Percentiles rank a stretch among this genome's conserved stretches.
phyloP scores from a whole-genome alignment of 2,797 vertebrate species.

The Synanceia verrucosa region DNA sequence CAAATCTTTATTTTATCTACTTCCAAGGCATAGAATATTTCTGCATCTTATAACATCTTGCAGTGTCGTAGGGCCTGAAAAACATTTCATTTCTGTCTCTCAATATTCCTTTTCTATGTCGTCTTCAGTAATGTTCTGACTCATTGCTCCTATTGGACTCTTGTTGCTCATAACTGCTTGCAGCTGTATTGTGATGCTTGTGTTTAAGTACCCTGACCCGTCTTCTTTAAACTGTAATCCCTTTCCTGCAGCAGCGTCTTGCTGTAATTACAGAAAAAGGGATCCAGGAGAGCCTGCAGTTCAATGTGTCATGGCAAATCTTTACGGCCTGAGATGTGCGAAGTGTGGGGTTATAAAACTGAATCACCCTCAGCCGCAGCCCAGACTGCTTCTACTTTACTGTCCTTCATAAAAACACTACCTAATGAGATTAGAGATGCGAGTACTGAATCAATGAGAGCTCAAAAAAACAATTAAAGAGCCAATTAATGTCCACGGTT shows the following conservation, averaged over 20 bases:
- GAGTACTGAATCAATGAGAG: constrained; percentile 64
- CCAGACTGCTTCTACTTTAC: constrained; percentile 62
- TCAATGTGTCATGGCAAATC: constrained; percentile 45
- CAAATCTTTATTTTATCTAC: not conserved
- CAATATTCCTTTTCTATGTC: not conserved
- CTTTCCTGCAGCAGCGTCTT: constrained; percentile 15
- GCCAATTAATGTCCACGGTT: constrained; percentile 61
- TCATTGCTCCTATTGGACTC: not conserved
- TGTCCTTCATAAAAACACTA: constrained; percentile 71
- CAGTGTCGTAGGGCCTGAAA: not conserved
- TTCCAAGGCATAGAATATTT: not conserved
- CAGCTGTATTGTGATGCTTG: constrained; percentile 15
- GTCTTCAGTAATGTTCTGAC: constrained; percentile 18
- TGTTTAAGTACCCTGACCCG: constrained; percentile 18
- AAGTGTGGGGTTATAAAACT: constrained; percentile 64
- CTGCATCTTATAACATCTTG: not conserved
- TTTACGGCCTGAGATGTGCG: constrained; percentile 59
- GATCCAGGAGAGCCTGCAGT: constrained; percentile 25
- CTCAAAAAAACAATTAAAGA: constrained; percentile 76
- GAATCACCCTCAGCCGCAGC: constrained; percentile 53
- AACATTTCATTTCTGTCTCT: not conserved
- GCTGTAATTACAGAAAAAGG: constrained; percentile 48
- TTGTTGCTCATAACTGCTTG: constrained; percentile 12
- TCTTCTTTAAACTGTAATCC: constrained; percentile 6
- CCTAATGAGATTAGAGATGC: constrained; percentile 70